These are phyloP conservation scores for Camponotus pennsylvanicus DNA, from an alignment of 1,140 invertebrate genomes.

Conservation along the genomic window DNA sequence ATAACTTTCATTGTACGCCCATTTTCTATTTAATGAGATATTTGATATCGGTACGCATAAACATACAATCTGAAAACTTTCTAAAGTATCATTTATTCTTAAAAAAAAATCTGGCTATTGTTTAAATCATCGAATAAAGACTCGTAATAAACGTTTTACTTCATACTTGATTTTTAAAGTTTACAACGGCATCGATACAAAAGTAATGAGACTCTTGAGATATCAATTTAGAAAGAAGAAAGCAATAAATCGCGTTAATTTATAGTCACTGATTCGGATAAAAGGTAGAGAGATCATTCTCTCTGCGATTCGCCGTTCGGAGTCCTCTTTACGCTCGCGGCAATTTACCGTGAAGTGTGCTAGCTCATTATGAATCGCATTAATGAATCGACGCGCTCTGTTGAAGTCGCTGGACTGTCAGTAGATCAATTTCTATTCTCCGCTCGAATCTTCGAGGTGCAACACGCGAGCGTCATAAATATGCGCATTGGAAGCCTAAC, in stretches of 20 bases:
- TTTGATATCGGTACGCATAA: background rate
- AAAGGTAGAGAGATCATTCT: background rate
- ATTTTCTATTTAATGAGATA: background rate
- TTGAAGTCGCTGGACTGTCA: constrained; percentile 19
- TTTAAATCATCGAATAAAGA: background rate
- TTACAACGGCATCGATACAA: background rate
- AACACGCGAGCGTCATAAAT: constrained; percentile 59
- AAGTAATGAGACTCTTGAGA: background rate
- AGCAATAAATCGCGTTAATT: constrained; percentile 1
- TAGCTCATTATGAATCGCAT: constrained; percentile 28
- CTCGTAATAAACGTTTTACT: background rate
- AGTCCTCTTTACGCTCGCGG: background rate
- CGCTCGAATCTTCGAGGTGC: constrained; percentile 8
- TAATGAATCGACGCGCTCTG: constrained; percentile 41
- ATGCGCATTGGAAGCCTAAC: constrained; percentile 50
- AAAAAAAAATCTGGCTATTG: background rate
- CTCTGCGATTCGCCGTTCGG: background rate
- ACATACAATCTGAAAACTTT: background rate
- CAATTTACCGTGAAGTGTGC: constrained; percentile 4
- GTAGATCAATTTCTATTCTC: constrained; percentile 21
- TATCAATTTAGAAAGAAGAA: constrained; percentile 3
- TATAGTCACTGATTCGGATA: constrained; percentile 25
- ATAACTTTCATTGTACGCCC: background rate
- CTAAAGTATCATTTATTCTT: background rate
- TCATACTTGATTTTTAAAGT: background rate